Evolutionary conservation across 2,888 invertebrate genomes (phyloP).

Genomic region (Eupeodes luniger): DNA sequence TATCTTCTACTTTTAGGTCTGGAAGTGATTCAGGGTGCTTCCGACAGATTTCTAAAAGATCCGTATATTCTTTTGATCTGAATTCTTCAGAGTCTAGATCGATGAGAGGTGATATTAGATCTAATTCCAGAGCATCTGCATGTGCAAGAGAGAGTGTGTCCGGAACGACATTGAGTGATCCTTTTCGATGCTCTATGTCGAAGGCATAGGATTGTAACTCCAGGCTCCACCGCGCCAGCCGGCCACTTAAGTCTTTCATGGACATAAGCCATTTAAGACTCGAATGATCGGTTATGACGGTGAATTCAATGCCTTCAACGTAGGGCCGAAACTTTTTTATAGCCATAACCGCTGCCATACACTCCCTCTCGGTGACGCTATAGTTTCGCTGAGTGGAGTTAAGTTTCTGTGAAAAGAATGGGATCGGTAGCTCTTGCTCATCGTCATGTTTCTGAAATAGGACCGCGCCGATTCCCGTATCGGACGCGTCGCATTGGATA

Average conservation of each 20-base stretch:
- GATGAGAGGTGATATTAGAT: background rate
- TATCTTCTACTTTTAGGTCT: background rate
- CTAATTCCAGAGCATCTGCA: background rate
- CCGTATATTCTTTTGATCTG: background rate
- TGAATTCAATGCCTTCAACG: background rate
- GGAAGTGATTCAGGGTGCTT: background rate
- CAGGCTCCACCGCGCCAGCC: background rate
- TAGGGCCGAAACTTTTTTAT: conserved; percentile 42
- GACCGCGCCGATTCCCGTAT: background rate
- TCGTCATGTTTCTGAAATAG: background rate
- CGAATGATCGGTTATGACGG: background rate
- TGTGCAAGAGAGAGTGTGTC: background rate
- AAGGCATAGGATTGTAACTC: background rate
- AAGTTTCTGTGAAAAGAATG: too few relatives aligned
- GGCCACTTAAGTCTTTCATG: background rate
- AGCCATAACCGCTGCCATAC: conserved; percentile 30
- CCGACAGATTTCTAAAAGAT: background rate
- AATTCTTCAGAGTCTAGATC: background rate
- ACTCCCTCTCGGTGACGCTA: background rate
- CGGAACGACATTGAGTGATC: background rate
- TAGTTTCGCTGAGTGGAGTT: too few relatives aligned
- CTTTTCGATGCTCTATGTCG: background rate
- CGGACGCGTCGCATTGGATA: background rate
- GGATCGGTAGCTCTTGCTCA: background rate
- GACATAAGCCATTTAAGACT: background rate